A percentile compares a stretch with the other conserved stretches of the same genome.
phyloP scores from a whole-genome alignment of 2,797 vertebrate species.

The Clarias platycephalus region DNA sequence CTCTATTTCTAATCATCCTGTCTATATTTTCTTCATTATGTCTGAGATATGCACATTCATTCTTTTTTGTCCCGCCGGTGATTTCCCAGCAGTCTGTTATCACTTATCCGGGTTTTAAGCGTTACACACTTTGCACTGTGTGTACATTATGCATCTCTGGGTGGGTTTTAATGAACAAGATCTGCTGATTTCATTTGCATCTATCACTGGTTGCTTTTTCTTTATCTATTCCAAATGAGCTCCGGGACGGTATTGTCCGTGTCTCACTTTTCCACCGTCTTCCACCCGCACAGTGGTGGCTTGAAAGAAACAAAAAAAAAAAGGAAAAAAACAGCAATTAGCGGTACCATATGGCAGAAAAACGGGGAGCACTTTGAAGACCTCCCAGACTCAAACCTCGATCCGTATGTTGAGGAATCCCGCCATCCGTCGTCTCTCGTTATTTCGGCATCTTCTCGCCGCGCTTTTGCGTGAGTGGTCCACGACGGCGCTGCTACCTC shows the following conservation, averaged over 20 bases:
- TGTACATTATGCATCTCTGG: slow-evolving; percentile 9
- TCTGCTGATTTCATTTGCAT: slow-evolving; percentile 34
- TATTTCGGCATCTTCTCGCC: slow-evolving; percentile 64
- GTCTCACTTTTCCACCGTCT: slow-evolving; percentile 61
- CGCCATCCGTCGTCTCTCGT: slow-evolving; percentile 69
- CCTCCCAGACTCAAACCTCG: slow-evolving; percentile 71
- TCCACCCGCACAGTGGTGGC: slow-evolving; percentile 55
- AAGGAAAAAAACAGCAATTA: slow-evolving; percentile 73
- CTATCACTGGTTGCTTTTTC: background rate
- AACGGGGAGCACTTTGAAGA: slow-evolving; percentile 70
- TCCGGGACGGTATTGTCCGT: slow-evolving; percentile 50
- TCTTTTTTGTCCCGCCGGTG: slow-evolving; percentile 4
- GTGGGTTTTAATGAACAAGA: slow-evolving; percentile 15
- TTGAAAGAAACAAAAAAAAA: slow-evolving; percentile 10
- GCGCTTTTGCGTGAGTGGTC: slow-evolving; percentile 51
- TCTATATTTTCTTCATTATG: slow-evolving; percentile 16
- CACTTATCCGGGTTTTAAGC: background rate
- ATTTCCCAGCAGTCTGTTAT: slow-evolving; percentile 8
- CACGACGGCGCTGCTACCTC: slow-evolving; percentile 47
- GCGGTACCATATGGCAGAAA: slow-evolving; percentile 78
- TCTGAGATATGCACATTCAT: slow-evolving; percentile 32
- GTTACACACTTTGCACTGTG: background rate
- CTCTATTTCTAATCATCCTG: background rate
- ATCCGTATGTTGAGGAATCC: slow-evolving; percentile 77
- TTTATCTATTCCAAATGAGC: background rate